Conservation (phyloP, 2,797 vertebrate species). For the Myotis pilosus region DNA sequence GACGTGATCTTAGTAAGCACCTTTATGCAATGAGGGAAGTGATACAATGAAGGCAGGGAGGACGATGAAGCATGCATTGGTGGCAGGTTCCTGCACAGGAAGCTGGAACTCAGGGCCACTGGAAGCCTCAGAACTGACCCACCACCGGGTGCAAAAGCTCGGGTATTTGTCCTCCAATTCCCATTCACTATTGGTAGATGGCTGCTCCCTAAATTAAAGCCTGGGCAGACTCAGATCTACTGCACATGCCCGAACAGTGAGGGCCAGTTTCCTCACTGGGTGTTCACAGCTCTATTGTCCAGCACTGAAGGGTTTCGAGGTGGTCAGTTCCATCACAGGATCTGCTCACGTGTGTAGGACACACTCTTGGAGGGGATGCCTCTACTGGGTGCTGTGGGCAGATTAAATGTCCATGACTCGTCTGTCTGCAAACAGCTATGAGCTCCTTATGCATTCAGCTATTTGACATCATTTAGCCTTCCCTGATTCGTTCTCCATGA, state of each 20-base stretch:
- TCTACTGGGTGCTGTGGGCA: not conserved
- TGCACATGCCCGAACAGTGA: not conserved
- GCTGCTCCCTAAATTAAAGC: not conserved
- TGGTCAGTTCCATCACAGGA: not conserved
- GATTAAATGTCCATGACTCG: not conserved
- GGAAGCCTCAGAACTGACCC: not conserved
- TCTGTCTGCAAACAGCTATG: not conserved
- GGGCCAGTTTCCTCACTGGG: not conserved
- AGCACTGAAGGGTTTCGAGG: not conserved
- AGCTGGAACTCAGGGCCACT: not conserved
- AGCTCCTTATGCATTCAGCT: not conserved
- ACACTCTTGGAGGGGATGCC: not conserved
- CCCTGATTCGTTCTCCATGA: not conserved
- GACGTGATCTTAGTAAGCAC: not conserved
- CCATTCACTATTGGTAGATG: not conserved
- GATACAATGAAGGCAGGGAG: not conserved
- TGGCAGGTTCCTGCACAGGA: too few relatives aligned
- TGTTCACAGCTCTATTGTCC: not conserved
- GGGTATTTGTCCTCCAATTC: not conserved
- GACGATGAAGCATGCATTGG: rapidly evolving
- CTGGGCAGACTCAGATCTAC: not conserved
- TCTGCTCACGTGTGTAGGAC: not conserved
- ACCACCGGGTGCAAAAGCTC: not conserved
- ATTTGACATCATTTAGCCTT: too few relatives aligned
- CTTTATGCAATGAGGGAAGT: not conserved